Evolutionary conservation across 2,888 invertebrate species (phyloP), one percentile per base, ranked within the genome.

Genomic region (Amphipyra berbera): DNA sequence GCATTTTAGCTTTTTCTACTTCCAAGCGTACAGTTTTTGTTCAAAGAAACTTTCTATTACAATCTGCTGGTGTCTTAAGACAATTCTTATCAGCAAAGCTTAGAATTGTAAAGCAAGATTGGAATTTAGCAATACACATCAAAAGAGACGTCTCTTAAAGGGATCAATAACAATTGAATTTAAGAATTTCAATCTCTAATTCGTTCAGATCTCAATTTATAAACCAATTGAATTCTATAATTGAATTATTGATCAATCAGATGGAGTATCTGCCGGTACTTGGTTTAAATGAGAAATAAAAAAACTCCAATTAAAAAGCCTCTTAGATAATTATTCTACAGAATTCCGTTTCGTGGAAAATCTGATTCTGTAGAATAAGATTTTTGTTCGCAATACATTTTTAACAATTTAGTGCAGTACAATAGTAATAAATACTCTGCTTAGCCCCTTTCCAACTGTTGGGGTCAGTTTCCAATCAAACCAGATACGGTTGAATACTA

Each of bases 201-300:
- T 76, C 50, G 52, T 63, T 60, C 40, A 46, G 47, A 66, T 62
- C 57, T 66, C 76, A 59, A 76, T 79, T 70, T 70, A 56, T 54
- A 79, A 79, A 68, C 69, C 65, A 73, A 78, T 76, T 69, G 68
- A 68, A 62, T 63, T 63, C 61, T 65, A 72, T 82, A 84, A 84
- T 83, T 80, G 76, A 81, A 78, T 79, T 76, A 83, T 81, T 78
- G 73, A 83, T 85, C 76, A 81, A 82, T 80, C 78, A 69, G 55
- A 54, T 56, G 61, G 76, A 79, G 83, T 70, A 72, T 67, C 65
- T 59, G 49, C 38, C 37, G 38, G 60, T 72, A 73, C 78, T 83
- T 79, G 73, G 82, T 81, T 82, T 68, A 62, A 78, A 80, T 73
- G 57, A 81, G 71, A 73, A 82, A 78, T 74, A 73, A 80, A 83